phyloP scores from a whole-genome alignment of 2,888 invertebrate species.

The Oxycera nigricornis region DNA sequence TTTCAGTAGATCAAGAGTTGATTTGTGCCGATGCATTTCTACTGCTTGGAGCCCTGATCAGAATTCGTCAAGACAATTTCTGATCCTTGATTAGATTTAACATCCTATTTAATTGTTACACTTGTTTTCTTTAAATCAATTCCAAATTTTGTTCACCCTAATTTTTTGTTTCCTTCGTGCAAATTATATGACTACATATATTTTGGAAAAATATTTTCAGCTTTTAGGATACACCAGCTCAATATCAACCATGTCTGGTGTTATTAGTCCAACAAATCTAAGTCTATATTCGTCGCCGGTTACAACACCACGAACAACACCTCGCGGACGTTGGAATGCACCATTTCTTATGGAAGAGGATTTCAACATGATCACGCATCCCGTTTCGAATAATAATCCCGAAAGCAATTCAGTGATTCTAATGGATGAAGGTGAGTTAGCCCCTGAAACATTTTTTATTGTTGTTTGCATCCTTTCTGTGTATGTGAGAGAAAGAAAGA shows the following conservation, averaged over 20 bases:
- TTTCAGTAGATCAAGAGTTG: no score
- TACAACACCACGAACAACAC: conserved; percentile 74
- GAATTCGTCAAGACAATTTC: no score
- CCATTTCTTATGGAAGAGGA: conserved; percentile 93
- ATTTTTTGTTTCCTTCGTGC: conserved; percentile 23
- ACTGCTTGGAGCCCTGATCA: no score
- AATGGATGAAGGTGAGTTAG: conserved; percentile 75
- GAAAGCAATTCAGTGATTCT: conserved; percentile 75
- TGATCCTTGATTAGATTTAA: no score
- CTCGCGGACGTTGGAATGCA: conserved; percentile 82
- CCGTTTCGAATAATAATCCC: conserved; percentile 67
- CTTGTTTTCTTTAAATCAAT: no score
- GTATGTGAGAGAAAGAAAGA: no score
- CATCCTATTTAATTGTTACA: no score
- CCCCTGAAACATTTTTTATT: background rate
- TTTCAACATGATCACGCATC: conserved; percentile 89
- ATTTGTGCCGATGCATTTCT: no score
- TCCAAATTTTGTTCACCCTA: background rate
- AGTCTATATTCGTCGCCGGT: conserved; percentile 81
- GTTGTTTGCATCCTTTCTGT: no score
- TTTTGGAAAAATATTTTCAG: no score
- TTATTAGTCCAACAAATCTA: conserved; percentile 87
- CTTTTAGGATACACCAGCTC: conserved; percentile 93
- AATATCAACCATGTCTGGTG: conserved; percentile 79
- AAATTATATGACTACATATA: no score